Evolutionary conservation across 2,797 vertebrate genomes (phyloP).

Genomic region (Hoplostethus mediterraneus): DNA sequence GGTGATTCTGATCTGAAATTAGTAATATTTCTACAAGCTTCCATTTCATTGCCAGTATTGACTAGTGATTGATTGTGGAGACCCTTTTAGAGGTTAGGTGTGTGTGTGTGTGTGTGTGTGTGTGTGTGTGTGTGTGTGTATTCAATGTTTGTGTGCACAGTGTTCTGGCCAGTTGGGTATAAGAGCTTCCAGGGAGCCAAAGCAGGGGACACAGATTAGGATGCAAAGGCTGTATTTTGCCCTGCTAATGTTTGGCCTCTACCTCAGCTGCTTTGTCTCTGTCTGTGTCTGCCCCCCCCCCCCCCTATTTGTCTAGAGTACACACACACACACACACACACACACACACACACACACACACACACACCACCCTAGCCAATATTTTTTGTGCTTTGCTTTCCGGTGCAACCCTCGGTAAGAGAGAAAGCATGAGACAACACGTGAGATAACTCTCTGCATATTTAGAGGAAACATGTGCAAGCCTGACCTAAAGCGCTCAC

Average conservation of each 20-base stretch:
- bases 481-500: background rate
- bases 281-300: constrained; percentile 43
- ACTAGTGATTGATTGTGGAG: constrained; percentile 20
- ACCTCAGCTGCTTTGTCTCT: constrained; percentile 52
- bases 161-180: constrained; percentile 44
- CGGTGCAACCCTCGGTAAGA: background rate
- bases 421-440: constrained; percentile 13
- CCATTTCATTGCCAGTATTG: constrained; percentile 2
- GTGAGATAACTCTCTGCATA: background rate
- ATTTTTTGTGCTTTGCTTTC: constrained; percentile 13
- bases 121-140: constrained; percentile 31
- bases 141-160: constrained; percentile 48
- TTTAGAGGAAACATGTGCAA: background rate
- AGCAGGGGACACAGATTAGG: constrained; percentile 60
- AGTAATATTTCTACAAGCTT: constrained; percentile 35
- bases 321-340: constrained; percentile 15
- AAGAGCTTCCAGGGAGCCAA: constrained; percentile 55
- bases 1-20: constrained; percentile 13
- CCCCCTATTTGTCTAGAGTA: constrained; percentile 39
- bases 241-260: constrained; percentile 58
- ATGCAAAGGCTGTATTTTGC: constrained; percentile 52
- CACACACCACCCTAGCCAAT: constrained; percentile 1
- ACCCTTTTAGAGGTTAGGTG: constrained; percentile 26
- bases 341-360: constrained; percentile 21
- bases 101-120: background rate